Base-by-base conservation (phyloP, 1,140 invertebrate genomes). In the Pseudoatta argentina region DNA sequence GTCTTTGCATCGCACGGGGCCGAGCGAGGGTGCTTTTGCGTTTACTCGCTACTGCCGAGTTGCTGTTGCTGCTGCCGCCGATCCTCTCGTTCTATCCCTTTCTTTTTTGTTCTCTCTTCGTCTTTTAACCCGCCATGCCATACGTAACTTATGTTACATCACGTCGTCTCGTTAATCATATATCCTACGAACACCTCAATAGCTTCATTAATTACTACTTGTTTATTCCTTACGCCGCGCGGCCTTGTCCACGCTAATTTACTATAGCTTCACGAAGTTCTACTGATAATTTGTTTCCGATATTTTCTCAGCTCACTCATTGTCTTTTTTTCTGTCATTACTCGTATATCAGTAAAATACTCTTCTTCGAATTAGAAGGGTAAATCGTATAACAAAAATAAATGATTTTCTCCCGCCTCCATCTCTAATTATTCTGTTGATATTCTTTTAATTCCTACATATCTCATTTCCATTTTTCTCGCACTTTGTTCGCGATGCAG, bases 1-100 rank as follows among this genome's bases (percentile, higher is more conserved):
- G 93, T 94, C 94, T 95, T 95, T 94, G 94, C 94, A 95, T 95
- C 93, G 94, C 89, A 59, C 88, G 78, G 90, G 78, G 83, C 87
- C 90, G 91, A 86, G 85, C 78, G 75, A 88, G 88, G 79, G 88
- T 71, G 88, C 90, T 85, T 87, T 91, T 87, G 89, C 89, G 90
- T 91, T 87, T 85, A 83, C 79, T 90, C 77, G 86, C 86, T 87
- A 76, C 88, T 88, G 77, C 86, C 69, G 66, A 78, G 75, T 69
- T 71, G 77, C 48, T 51, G 66, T 71, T 82, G 87, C 24, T 61
- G 30, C 30, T 21, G 18, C n/a, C n/a, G 8, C 48, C 51, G 24
- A 44, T 85, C 12, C 71, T 30, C 51, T 73, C 27, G 24, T 14
- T 76, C 51, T 21, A 3, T 55, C 21, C 16, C 18, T 55, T 55